Conservation (phyloP, 2,888 invertebrate species). For the Miltochrista miniata region DNA sequence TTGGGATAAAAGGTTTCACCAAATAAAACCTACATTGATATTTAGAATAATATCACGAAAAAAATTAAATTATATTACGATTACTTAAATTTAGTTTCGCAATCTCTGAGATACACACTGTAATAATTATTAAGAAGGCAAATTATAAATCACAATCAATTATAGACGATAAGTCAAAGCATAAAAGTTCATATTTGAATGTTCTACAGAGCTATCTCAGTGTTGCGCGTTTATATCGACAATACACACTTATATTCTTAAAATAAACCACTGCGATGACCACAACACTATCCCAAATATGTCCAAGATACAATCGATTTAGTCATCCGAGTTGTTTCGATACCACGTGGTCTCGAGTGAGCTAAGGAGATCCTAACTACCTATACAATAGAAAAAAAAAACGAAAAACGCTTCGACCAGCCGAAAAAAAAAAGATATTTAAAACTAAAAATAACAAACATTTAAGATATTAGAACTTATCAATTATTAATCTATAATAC, state of each 20-base stretch:
- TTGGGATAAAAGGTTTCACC: conserved; percentile 23
- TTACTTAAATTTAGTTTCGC: conserved; percentile 24
- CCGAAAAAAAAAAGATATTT: conserved; percentile 55
- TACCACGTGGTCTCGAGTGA: background rate
- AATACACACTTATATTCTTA: conserved; percentile 35
- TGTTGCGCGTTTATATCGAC: conserved; percentile 15
- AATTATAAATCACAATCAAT: conserved; percentile 7
- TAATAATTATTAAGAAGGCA: background rate
- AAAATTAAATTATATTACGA: conserved; percentile 36
- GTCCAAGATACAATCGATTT: conserved; percentile 22
- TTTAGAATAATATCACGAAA: conserved; percentile 45
- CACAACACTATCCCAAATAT: conserved; percentile 26
- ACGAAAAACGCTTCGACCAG: conserved; percentile 41
- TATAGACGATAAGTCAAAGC: background rate
- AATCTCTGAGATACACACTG: conserved; percentile 22
- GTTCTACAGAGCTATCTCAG: conserved; percentile 18
- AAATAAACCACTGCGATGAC: conserved; percentile 39
- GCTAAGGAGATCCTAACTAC: conserved; percentile 21
- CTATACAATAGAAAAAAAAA: conserved; percentile 35
- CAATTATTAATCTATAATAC: conserved; percentile 64
- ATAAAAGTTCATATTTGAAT: background rate
- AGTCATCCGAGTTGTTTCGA: conserved; percentile 21
- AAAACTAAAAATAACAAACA: conserved; percentile 70
- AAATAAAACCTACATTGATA: conserved; percentile 37
- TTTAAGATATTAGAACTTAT: conserved; percentile 53